Evolutionary conservation across 1,140 invertebrate species (phyloP).

Genomic region (Plutomurus gul): DNA sequence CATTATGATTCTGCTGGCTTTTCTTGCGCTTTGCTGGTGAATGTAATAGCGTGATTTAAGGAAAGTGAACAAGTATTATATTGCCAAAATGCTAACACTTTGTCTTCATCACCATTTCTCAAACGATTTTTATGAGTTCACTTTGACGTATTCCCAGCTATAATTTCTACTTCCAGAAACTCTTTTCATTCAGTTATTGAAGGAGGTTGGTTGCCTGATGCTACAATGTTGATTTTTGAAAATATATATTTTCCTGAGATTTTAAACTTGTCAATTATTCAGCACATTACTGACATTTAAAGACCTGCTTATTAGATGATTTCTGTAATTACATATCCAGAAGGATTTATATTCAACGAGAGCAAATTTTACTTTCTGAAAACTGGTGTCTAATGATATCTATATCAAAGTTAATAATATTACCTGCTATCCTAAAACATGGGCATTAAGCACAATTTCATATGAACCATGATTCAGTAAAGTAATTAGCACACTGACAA

Average conservation of each 20-base stretch:
- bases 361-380: too few species aligned
- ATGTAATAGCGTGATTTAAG: not conserved
- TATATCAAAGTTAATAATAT: too few species aligned
- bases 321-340: too few species aligned
- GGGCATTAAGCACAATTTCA: too few species aligned
- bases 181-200: not conserved
- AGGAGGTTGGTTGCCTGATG: not conserved
- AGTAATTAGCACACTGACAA: too few species aligned
- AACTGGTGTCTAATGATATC: too few species aligned
- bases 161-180: not conserved
- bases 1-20: slow-evolving; percentile 10
- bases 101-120: slow-evolving; percentile 27
- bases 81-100: not conserved
- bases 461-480: too few species aligned
- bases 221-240: not conserved
- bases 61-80: slow-evolving; percentile 6
- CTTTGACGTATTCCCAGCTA: not conserved
- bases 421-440: too few species aligned
- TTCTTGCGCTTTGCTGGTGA: not conserved
- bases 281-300: too few species aligned
- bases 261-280: too few species aligned
- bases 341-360: too few species aligned
- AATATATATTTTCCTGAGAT: not conserved
- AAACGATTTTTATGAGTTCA: not conserved
- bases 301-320: too few species aligned